Conservation (phyloP, 2,888 invertebrate species). For the Auanema freiburgensis region DNA sequence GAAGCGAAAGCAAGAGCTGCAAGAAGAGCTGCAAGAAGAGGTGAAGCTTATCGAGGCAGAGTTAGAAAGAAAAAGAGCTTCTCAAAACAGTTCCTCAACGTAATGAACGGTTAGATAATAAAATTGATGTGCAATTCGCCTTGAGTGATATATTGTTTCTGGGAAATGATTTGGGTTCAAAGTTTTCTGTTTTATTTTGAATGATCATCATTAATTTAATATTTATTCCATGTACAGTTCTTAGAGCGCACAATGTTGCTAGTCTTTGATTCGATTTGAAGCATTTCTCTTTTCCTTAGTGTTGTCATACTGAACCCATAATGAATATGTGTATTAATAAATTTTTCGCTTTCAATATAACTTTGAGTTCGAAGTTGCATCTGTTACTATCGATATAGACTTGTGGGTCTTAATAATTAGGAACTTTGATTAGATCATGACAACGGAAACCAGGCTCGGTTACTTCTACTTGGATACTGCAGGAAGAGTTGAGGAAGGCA, state of each 20-base stretch:
- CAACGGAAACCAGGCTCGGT: constrained; percentile 15
- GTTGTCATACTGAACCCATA: not conserved
- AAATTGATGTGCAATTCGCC: no score
- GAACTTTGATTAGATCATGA: constrained; percentile 2
- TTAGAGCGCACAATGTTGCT: no score
- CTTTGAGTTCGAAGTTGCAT: not conserved
- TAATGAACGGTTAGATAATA: no score
- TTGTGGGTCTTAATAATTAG: constrained; percentile 5
- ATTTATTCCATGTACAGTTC: no score
- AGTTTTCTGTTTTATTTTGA: not conserved
- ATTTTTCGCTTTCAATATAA: not conserved
- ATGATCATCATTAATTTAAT: no score
- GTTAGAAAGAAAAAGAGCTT: constrained; percentile 2
- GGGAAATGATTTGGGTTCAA: not conserved
- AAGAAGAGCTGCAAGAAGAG: no score
- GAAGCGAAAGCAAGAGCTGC: not conserved
- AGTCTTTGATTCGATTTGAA: no score
- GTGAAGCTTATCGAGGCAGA: constrained; percentile 15
- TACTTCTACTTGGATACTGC: constrained; percentile 28
- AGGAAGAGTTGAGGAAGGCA: no score
- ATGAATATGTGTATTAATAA: constrained; percentile 5
- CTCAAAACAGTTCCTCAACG: no score
- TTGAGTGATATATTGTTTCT: no score
- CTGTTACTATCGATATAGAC: not conserved
- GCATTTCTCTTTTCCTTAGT: no score